phyloP scores from a whole-genome alignment of 2,113 vertebrate genomes.

The human (Homo sapiens) region GRCh38 chr9:27893501-27894000 shows the following conservation, averaged over 20 bases:
- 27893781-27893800: not conserved
- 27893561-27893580: not conserved
- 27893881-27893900: not conserved
- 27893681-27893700: not conserved
- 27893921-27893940: not conserved
- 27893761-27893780: not conserved
- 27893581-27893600: not conserved
- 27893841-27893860: not conserved
- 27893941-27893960: not conserved
- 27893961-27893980: not conserved
- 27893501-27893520: not conserved
- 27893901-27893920: not conserved
- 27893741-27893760: not conserved
- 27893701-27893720: not conserved
- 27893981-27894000: not conserved
- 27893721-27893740: not conserved
- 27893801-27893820: not conserved
- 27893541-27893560: not conserved
- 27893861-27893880: not conserved
- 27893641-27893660: not conserved
- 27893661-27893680: not conserved
- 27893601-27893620: not conserved
- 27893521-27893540: not conserved
- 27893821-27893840: not conserved
- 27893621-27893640: not conserved